These are phyloP conservation scores for Oncorhynchus kisutch DNA, from an alignment of 2,113 vertebrate species.

Conservation along the genomic window DNA sequence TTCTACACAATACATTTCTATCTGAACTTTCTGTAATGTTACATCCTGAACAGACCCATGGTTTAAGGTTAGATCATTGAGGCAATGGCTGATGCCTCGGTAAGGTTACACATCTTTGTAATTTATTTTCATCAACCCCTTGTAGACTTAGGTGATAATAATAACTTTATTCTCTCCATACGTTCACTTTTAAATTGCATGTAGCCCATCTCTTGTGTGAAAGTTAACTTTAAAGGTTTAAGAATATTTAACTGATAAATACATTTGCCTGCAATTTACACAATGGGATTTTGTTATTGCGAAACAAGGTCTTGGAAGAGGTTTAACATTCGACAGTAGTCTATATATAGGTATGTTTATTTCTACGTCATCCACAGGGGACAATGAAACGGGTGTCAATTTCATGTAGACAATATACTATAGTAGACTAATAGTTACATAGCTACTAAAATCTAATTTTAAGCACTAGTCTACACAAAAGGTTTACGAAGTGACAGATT, in stretches of 20 bases:
- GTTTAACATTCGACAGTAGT: slow-evolving; percentile 24
- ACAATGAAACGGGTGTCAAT: slow-evolving; percentile 29
- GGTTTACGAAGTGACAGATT: slow-evolving; percentile 38
- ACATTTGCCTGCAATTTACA: slow-evolving; percentile 62
- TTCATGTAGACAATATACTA: slow-evolving; percentile 25
- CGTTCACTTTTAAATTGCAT: slow-evolving; percentile 16
- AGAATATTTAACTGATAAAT: slow-evolving; percentile 26
- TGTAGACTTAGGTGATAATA: slow-evolving; percentile 26
- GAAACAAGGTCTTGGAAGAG: slow-evolving; percentile 23
- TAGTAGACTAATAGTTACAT: slow-evolving; percentile 26
- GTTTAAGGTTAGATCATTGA: slow-evolving; percentile 5
- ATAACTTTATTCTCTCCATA: not conserved
- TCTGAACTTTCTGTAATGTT: not conserved
- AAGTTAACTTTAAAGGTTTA: slow-evolving; percentile 21
- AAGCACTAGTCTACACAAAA: slow-evolving; percentile 42
- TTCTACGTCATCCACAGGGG: slow-evolving; percentile 54
- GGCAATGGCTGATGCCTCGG: slow-evolving; percentile 27
- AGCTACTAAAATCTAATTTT: slow-evolving; percentile 15
- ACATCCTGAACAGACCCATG: too few species aligned
- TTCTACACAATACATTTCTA: slow-evolving; percentile 22
- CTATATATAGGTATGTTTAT: not conserved
- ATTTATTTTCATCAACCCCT: not conserved
- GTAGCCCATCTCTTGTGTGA: slow-evolving; percentile 27
- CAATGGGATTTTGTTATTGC: slow-evolving; percentile 45
- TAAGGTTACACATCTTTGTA: slow-evolving; percentile 17